Evolutionary conservation across 2,888 invertebrate species (phyloP).

Genomic region (Amphipyra tragopoginis): DNA sequence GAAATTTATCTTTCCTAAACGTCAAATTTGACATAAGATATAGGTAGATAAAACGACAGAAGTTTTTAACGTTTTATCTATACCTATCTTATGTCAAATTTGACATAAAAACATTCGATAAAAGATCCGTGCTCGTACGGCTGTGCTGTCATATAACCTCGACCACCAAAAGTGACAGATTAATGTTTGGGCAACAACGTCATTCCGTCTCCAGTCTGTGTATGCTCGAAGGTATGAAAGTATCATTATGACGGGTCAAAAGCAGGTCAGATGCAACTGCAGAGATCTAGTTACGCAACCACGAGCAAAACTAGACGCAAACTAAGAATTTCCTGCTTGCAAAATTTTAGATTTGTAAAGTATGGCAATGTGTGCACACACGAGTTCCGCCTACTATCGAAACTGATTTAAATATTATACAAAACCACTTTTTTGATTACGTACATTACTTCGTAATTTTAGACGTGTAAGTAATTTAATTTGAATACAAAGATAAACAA

Average conservation of each 20-base stretch:
- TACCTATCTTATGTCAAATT: too few relatives aligned
- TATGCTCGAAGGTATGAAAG: constrained; percentile 35
- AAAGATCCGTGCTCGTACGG: background rate
- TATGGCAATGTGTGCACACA: constrained; percentile 8
- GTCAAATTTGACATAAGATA: too few relatives aligned
- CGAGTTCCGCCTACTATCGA: constrained; percentile 6
- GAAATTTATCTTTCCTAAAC: too few relatives aligned
- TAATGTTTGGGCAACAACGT: background rate
- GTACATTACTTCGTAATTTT: too few relatives aligned
- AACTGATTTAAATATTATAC: constrained; percentile 17
- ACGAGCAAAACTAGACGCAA: constrained; percentile 39
- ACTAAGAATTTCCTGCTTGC: constrained; percentile 59
- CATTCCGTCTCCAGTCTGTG: constrained; percentile 4
- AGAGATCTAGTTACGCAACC: constrained; percentile 53
- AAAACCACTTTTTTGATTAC: background rate
- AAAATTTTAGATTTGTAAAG: constrained; percentile 48
- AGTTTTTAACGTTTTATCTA: too few relatives aligned
- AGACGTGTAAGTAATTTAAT: too few relatives aligned
- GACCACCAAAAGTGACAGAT: constrained; percentile 1
- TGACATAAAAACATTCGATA: too few relatives aligned
- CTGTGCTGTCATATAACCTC: background rate
- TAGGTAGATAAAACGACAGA: too few relatives aligned
- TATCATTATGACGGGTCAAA: constrained; percentile 53
- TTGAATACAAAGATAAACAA: too few relatives aligned
- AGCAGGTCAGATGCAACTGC: constrained; percentile 58